Evolutionary conservation across 2,797 vertebrate genomes (phyloP).

Genomic region (Schizopygopsis malacanthus): DNA sequence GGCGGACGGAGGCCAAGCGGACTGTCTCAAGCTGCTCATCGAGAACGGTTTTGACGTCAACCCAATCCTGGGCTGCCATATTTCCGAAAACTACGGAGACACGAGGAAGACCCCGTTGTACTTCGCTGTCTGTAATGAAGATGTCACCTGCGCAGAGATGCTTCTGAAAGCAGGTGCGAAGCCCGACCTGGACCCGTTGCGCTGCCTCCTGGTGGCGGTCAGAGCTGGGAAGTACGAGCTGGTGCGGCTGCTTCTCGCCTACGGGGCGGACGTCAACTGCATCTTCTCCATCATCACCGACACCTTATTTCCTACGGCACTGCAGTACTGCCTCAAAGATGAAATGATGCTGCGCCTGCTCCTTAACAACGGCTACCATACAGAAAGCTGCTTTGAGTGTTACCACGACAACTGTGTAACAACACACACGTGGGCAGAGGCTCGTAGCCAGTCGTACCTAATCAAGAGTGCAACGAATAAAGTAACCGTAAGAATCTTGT

Average conservation of each 20-base stretch:
- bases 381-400: conserved; percentile 87
- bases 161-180: conserved; percentile 81
- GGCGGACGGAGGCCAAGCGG: conserved; percentile 82
- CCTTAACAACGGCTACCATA: conserved; percentile 85
- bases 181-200: conserved; percentile 85
- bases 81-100: conserved; percentile 81
- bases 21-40: conserved; percentile 86
- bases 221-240: conserved; percentile 82
- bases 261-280: conserved; percentile 86
- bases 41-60: conserved; percentile 83
- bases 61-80: conserved; percentile 72
- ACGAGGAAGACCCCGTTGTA: conserved; percentile 81
- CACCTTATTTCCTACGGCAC: conserved; percentile 84
- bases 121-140: conserved; percentile 84
- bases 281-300: conserved; percentile 84
- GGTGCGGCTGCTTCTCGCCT: conserved; percentile 81
- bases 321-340: conserved; percentile 86
- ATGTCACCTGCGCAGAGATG: conserved; percentile 81
- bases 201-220: conserved; percentile 84
- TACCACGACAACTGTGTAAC: conserved; percentile 76
- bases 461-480: conserved; percentile 59
- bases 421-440: conserved; percentile 62
- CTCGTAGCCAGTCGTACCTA: conserved; percentile 61
- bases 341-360: conserved; percentile 85
- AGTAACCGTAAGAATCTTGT: conserved; percentile 67